Percentiles rank a stretch among this genome's conserved stretches.
Conservation (phyloP, 2,113 vertebrate species). For the Philantomba maxwellii region DNA sequence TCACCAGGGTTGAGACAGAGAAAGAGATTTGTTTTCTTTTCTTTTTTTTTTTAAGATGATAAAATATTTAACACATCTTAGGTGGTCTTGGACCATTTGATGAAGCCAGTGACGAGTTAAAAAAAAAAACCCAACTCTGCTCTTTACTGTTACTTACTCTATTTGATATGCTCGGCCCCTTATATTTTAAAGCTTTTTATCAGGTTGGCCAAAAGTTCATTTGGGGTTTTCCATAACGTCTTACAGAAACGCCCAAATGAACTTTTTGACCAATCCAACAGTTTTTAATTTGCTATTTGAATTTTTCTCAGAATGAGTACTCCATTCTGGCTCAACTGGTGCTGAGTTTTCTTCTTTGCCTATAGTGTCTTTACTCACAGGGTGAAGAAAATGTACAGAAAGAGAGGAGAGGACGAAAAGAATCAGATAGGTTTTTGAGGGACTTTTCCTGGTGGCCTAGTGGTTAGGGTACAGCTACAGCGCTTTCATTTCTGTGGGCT, state of each 20-base stretch:
- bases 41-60: not conserved
- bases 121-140: not conserved
- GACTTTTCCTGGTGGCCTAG: not conserved
- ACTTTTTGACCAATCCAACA: not conserved
- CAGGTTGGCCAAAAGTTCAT: not conserved
- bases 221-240: not conserved
- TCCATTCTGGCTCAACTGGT: not conserved
- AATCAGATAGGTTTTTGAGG: not conserved
- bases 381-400: not conserved
- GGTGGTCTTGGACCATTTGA: not conserved
- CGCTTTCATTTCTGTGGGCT: not conserved
- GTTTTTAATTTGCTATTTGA: not conserved
- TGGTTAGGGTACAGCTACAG: not conserved
- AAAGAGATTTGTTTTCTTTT: not conserved
- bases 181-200: not conserved
- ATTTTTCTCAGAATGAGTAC: not conserved
- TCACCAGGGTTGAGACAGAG: not conserved
- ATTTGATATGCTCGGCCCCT: not conserved
- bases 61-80: not conserved
- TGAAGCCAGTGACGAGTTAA: not conserved
- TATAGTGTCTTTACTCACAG: fast-evolving
- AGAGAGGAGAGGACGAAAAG: not conserved
- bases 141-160: not conserved
- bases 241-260: not conserved
- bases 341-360: not conserved